A percentile compares a stretch with the other conserved stretches of the same genome.
These are phyloP conservation scores for Plecotus auritus DNA, from an alignment of 2,113 vertebrate species.

Conservation along the genomic window DNA sequence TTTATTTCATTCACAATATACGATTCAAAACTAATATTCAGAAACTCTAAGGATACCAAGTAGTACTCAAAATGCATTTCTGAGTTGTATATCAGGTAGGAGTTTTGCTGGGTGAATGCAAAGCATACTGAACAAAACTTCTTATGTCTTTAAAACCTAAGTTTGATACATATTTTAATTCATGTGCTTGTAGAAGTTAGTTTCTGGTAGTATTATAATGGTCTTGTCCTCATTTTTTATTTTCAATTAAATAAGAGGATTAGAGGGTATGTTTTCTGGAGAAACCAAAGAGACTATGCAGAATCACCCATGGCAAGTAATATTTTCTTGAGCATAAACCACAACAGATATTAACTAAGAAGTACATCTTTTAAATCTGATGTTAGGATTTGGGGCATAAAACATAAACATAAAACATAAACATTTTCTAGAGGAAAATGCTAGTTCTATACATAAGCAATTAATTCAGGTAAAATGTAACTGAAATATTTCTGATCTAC, in stretches of 20 bases:
- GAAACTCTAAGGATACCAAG: not conserved
- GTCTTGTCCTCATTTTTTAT: constrained; percentile 8
- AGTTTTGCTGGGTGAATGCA: not conserved
- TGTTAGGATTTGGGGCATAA: constrained; percentile 12
- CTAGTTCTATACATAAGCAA: not conserved
- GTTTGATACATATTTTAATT: not conserved
- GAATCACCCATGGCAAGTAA: not conserved
- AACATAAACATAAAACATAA: not conserved
- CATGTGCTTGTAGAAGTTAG: not conserved
- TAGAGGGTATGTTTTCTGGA: not conserved
- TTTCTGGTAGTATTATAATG: not conserved
- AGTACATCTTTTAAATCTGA: constrained; percentile 16
- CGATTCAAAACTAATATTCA: constrained; percentile 9
- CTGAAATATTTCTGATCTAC: constrained; percentile 11
- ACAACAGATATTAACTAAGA: constrained; percentile 24
- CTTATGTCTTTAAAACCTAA: not conserved
- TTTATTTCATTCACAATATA: not conserved
- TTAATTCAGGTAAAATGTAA: constrained; percentile 34
- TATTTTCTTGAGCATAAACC: constrained; percentile 36
- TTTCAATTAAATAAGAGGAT: constrained; percentile 41
- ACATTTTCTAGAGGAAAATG: not conserved
- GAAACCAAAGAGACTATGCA: constrained; percentile 13
- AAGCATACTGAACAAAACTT: not conserved
- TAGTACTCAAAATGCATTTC: not conserved
- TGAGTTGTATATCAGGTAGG: not conserved